A percentile compares a stretch with the other conserved stretches of the same genome.
Conservation (phyloP, 1,140 invertebrate genomes). For the Platorchestia sp. region DNA sequence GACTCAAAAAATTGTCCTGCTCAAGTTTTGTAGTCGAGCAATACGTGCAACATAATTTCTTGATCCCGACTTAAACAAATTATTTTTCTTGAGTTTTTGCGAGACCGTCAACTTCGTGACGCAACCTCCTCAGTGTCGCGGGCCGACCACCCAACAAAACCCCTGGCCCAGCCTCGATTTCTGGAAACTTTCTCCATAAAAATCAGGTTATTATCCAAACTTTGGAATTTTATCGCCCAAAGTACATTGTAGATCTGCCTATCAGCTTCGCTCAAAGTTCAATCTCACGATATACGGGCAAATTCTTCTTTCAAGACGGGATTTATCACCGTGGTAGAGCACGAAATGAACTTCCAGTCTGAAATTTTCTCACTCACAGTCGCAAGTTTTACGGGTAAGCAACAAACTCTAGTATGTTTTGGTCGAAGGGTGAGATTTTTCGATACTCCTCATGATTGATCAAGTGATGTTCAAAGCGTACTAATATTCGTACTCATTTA, state of each 20-base stretch:
- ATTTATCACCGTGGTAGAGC: background rate
- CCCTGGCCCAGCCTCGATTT: background rate
- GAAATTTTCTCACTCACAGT: background rate
- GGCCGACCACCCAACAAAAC: background rate
- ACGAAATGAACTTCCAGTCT: background rate
- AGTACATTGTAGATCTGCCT: constrained; percentile 54
- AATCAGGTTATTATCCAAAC: constrained; percentile 13
- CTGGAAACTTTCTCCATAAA: constrained; percentile 6
- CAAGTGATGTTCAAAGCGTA: background rate
- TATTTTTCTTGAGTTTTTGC: background rate
- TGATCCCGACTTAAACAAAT: background rate
- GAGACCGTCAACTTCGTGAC: background rate
- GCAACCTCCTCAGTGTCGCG: background rate
- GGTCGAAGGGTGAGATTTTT: background rate
- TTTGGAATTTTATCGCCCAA: constrained; percentile 20
- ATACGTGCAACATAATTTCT: too few species aligned
- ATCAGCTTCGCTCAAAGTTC: constrained; percentile 31
- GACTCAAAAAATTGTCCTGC: too few species aligned
- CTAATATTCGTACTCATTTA: background rate
- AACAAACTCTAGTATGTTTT: background rate
- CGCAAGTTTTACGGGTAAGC: background rate
- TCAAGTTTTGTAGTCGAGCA: too few species aligned
- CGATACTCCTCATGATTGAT: background rate
- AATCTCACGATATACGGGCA: background rate
- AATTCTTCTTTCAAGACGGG: background rate